Evolutionary conservation across 2,888 invertebrate species (phyloP).

Genomic region (Molorchus minor): DNA sequence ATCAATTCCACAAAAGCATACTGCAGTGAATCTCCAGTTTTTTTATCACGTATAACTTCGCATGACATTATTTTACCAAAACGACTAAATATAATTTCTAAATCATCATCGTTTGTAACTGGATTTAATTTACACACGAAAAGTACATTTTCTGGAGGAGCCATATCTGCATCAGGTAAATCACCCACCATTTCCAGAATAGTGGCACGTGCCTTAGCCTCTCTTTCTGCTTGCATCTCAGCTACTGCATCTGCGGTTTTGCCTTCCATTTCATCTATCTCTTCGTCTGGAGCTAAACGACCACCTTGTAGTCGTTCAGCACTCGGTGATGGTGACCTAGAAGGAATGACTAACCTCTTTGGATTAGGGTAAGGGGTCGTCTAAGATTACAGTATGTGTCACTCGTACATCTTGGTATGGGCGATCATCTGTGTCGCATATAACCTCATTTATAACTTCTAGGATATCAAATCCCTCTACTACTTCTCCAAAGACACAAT

Average conservation of each 20-base stretch:
- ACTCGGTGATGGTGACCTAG: constrained; percentile 89
- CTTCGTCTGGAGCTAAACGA: constrained; percentile 92
- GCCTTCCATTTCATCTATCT: constrained; percentile 87
- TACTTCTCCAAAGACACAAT: constrained; percentile 96
- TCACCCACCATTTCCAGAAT: constrained; percentile 99
- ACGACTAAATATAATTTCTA: constrained; percentile 96
- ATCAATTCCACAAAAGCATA: constrained; percentile 98
- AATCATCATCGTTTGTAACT: constrained; percentile 95
- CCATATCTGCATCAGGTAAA: constrained; percentile 95
- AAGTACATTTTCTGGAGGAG: constrained; percentile 98
- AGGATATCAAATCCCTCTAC: constrained; percentile 91
- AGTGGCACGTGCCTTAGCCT: constrained; percentile 96
- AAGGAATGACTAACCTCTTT: constrained; percentile 77
- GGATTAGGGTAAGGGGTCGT: constrained; percentile 97
- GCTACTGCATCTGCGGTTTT: constrained; percentile 85
- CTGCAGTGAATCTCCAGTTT: constrained; percentile 93
- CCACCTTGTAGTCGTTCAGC: constrained; percentile 81
- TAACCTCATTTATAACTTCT: constrained; percentile 89
- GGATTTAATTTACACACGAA: constrained; percentile 99
- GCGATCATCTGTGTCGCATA: constrained; percentile 88
- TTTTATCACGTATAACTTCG: constrained; percentile 95
- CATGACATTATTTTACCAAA: constrained; percentile 94
- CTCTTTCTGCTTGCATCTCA: constrained; percentile 88
- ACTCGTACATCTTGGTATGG: constrained; percentile 97
- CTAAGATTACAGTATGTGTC: constrained; percentile 93